Base-by-base conservation (phyloP, 1,140 invertebrate species). In the Paralvinella palmiformis region DNA sequence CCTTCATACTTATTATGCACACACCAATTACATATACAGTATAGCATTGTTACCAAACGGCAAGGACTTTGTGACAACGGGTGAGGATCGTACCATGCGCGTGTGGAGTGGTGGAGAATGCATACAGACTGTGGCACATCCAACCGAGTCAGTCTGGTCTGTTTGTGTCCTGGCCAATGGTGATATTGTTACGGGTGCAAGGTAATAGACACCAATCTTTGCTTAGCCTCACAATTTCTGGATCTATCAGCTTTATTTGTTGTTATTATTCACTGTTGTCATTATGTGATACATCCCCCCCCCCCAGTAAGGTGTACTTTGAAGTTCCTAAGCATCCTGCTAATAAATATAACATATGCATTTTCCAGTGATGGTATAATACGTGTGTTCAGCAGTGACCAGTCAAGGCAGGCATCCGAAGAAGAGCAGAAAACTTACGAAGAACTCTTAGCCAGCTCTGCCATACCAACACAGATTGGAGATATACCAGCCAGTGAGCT, bases 61-160 rank as follows among this genome's bases (percentile, higher is more conserved):
- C 27, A 76, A 82, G 7, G 83, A 84, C 53, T 79, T 79, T 73
- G 75, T 77, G 7, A 74, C 71, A 29, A 67, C 71, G 59, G 71
- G 92, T 33, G 95, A 98, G 80, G 93, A 96, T 77, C 86, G 89
- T 55, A 88, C 88, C n/a, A 80, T 96, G 1, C 84, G 89, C 45
- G 83, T 96, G 69, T 98, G 94, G 93, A 68, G 84, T 61, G 82
- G 85, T 33, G 86, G 85, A 0, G 81, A 86, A 22, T 84, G 87
- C 70, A 74, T 83, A 31, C 86, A 93, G 71, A 88, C 88, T 0
- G 86, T 98, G 31, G 74, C 83, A 17, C 82, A 96, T 58, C 94
- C 95, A 0, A 87, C 89, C 1, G 87, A 90, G 59, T 92, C 91
- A 24, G 87, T 97, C 6, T 98, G 96, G 96, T 86, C 87, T 53